These are phyloP conservation scores for Cryptus viduatorius DNA, from an alignment of 2,888 invertebrate species.

Conservation along the genomic window DNA sequence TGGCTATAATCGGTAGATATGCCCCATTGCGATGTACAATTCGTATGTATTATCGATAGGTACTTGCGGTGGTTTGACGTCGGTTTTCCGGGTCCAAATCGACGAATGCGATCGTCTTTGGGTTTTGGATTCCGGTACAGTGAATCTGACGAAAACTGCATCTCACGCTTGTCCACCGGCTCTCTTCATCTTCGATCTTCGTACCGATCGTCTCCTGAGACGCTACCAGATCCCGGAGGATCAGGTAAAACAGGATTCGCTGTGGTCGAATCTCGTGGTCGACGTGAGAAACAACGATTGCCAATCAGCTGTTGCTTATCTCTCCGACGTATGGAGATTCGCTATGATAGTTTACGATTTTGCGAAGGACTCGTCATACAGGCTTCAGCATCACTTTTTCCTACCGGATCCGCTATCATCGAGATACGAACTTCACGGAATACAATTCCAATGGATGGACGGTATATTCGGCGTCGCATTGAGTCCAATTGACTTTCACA, in stretches of 20 bases:
- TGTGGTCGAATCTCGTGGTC: conserved; percentile 89
- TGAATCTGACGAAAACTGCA: conserved; percentile 88
- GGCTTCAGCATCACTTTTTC: conserved; percentile 90
- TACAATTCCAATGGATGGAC: conserved; percentile 93
- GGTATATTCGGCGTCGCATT: conserved; percentile 92
- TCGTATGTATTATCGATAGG: conserved; percentile 76
- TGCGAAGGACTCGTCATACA: conserved; percentile 87
- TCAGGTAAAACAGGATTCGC: conserved; percentile 89
- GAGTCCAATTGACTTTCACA: conserved; percentile 86
- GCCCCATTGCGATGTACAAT: background rate
- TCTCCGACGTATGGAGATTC: conserved; percentile 90
- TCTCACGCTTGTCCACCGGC: conserved; percentile 91
- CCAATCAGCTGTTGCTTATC: conserved; percentile 88
- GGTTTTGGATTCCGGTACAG: conserved; percentile 93
- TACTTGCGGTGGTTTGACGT: conserved; percentile 90
- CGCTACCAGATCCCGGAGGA: conserved; percentile 89
- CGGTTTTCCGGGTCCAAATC: conserved; percentile 91
- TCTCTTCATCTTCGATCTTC: conserved; percentile 90
- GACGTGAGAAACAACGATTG: conserved; percentile 88
- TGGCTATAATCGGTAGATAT: no score
- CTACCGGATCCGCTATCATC: conserved; percentile 91
- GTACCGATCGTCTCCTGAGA: conserved; percentile 88
- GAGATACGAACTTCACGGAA: conserved; percentile 89
- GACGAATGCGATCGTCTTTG: conserved; percentile 92
- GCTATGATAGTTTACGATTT: conserved; percentile 88